Evolutionary conservation across 1,140 invertebrate genomes (phyloP), one percentile per base, ranked within the genome.

Genomic region (Subanguina moxae): DNA sequence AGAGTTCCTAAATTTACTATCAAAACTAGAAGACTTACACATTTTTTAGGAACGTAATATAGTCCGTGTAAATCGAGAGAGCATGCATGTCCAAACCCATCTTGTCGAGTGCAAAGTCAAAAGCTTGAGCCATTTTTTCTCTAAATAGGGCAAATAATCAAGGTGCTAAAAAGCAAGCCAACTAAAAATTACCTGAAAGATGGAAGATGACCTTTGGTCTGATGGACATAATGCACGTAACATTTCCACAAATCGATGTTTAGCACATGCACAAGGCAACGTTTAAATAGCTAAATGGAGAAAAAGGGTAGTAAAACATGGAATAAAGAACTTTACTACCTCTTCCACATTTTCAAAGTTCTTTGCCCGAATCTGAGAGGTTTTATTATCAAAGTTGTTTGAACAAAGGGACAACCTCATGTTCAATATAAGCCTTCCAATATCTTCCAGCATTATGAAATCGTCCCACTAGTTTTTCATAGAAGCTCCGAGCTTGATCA

Each of bases 401-500:
- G 3, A 52, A 7, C 15, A 43, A 57, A 57, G 15, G 8, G 1
- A 7, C 7, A 38, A 57, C 57, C 42, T 98, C 95, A 87, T 97
- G 93, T 85, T 98, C 95, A 78, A 99, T 97, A 85, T 96, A 98
- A 73, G 95, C 91, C 85, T 96, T 97, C 95, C 95, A 98, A 84
- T 93, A 99, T 68, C 93, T 87, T 0, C 94, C 95, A 48, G 92
- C 91, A 42, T 92, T 95, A 7, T 94, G 93, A 83, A 97, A 99
- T 19, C 93, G 91, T 17, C 86, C 84, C 0, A 98, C 91, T 0
- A 99, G 86, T 77, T 90, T 90, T 84, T 99, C 95, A 83, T 95
- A 98, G 66, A 96, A 88, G 11, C 88, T 87, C 57, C 94, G 86
- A 11, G 94, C 91, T 84, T 95, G 91, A 67, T 91, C 90, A 58